Conservation (phyloP, 2,797 vertebrate species). For the Liparis tanakae region DNA sequence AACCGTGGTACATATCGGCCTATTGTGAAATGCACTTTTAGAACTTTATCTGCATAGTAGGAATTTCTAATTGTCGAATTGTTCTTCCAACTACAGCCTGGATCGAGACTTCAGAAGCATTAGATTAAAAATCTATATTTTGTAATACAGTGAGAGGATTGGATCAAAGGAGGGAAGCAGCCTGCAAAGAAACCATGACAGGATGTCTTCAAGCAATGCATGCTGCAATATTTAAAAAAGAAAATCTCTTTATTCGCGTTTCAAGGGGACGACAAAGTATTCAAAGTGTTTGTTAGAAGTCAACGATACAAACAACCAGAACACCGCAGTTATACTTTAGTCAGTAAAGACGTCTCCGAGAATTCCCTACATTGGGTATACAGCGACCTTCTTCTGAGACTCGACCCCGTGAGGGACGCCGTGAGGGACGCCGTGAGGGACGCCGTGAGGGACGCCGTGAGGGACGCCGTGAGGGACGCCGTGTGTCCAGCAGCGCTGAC, state of each 20-base stretch:
- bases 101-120: not conserved
- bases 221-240: not conserved
- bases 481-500: conserved; percentile 25
- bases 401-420: not conserved
- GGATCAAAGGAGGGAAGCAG: not conserved
- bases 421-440: no score
- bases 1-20: not conserved
- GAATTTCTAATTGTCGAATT: not conserved
- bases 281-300: not conserved
- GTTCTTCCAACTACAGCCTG: not conserved
- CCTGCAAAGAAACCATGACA: not conserved
- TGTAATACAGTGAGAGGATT: not conserved
- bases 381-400: not conserved
- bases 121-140: not conserved
- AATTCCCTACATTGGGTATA: not conserved
- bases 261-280: not conserved
- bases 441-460: no score
- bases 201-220: not conserved
- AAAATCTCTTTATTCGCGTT: not conserved
- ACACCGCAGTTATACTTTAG: not conserved
- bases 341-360: not conserved
- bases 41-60: not conserved
- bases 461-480: not conserved
- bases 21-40: not conserved
- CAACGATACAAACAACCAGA: not conserved